Conservation (phyloP, 2,113 vertebrate species). For the Syngnathus floridae region DNA sequence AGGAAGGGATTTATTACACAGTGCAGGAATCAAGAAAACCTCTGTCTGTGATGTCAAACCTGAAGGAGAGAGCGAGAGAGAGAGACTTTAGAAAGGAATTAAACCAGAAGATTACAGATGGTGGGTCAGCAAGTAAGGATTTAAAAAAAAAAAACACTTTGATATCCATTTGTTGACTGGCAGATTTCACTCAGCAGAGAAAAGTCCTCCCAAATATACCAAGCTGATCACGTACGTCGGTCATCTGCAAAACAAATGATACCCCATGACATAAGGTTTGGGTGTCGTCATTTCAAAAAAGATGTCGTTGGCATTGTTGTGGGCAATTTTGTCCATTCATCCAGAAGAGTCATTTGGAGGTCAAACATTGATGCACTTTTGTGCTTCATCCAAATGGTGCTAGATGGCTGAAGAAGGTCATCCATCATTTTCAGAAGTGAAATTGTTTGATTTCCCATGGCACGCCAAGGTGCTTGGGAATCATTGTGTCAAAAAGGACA, state of each 20-base stretch:
- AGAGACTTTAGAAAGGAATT: slow-evolving; percentile 57
- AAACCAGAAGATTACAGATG: slow-evolving; percentile 61
- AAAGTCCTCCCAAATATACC: slow-evolving; percentile 33
- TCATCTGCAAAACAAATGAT: background rate
- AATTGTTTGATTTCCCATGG: no score
- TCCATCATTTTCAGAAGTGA: no score
- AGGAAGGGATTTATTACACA: slow-evolving; percentile 38
- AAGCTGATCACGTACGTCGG: slow-evolving; percentile 35
- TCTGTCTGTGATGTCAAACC: slow-evolving; percentile 52
- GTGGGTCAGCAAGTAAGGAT: slow-evolving; percentile 48
- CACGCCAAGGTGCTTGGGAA: no score
- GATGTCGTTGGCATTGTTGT: no score
- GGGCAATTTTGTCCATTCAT: background rate
- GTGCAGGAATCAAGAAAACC: slow-evolving; percentile 32
- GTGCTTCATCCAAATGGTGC: background rate
- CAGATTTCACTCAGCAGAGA: slow-evolving; percentile 55
- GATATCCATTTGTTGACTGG: slow-evolving; percentile 52
- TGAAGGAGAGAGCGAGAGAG: slow-evolving; percentile 22
- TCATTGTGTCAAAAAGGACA: no score
- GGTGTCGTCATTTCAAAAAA: background rate
- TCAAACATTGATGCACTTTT: background rate
- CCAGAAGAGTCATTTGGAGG: background rate
- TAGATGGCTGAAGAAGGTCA: background rate
- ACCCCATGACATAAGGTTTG: background rate
- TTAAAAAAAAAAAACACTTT: slow-evolving; percentile 54